A percentile compares a stretch with the other conserved stretches of the same genome.
Evolutionary conservation across 1,140 invertebrate species (phyloP).

Genomic region (Diuraphis noxia): DNA sequence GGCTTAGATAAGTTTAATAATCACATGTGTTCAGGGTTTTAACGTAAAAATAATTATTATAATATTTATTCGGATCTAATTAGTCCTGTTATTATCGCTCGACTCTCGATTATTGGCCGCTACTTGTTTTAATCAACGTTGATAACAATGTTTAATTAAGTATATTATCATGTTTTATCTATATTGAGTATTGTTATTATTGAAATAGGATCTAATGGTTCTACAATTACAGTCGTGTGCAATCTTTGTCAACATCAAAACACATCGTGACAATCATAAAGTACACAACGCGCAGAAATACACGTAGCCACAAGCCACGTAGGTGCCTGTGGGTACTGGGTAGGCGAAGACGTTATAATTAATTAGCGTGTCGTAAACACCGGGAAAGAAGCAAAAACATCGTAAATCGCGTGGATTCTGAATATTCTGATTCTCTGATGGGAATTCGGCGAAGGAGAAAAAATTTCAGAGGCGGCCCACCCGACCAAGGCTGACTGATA

Average conservation of each 20-base stretch:
- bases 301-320: neutral
- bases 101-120: too few species aligned
- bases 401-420: neutral
- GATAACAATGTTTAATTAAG: neutral
- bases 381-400: neutral
- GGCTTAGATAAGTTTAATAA: neutral
- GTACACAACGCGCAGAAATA: neutral
- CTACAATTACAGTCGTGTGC: neutral
- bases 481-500: constrained; percentile 8
- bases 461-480: neutral
- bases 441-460: neutral
- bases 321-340: neutral
- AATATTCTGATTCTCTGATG: neutral
- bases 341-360: neutral
- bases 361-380: neutral
- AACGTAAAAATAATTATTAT: neutral
- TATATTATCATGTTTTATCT: neutral
- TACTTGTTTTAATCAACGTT: neutral
- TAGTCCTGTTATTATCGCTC: neutral
- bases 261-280: neutral
- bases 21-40: neutral
- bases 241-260: neutral
- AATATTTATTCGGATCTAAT: neutral
- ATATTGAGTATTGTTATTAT: neutral
- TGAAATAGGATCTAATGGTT: neutral